phyloP scores from a whole-genome alignment of 2,797 vertebrate species.

The Tapirus indicus region DNA sequence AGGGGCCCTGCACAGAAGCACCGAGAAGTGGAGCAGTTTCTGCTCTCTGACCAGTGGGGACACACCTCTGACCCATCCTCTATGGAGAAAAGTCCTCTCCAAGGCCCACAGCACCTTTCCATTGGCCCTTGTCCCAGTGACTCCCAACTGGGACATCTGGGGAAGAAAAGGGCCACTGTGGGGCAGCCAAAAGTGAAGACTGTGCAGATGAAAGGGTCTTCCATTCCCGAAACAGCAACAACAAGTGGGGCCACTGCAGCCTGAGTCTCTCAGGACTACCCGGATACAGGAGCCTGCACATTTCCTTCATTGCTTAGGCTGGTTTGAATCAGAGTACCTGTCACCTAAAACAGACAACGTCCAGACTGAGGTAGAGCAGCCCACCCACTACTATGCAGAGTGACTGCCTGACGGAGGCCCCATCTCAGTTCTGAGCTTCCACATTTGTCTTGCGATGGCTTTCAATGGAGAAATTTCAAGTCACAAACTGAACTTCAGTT shows the following conservation, averaged over 20 bases:
- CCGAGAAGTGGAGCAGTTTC: neutral
- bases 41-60: neutral
- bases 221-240: neutral
- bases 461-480: neutral
- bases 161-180: fast-evolving
- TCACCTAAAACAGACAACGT: neutral
- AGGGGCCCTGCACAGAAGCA: fast-evolving
- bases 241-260: neutral
- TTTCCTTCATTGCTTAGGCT: fast-evolving
- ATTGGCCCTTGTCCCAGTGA: neutral
- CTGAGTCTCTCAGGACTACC: fast-evolving
- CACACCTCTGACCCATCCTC: neutral
- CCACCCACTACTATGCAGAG: fast-evolving
- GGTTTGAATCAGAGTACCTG: fast-evolving
- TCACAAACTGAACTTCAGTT: fast-evolving
- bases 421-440: fast-evolving
- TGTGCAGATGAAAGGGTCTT: neutral
- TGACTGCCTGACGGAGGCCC: fast-evolving
- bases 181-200: neutral
- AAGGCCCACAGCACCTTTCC: neutral
- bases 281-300: fast-evolving
- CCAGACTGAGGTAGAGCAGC: fast-evolving
- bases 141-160: neutral
- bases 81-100: neutral
- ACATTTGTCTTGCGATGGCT: fast-evolving